Evolutionary conservation across 2,888 invertebrate genomes (phyloP).

Genomic region (Tetragnatha montana): DNA sequence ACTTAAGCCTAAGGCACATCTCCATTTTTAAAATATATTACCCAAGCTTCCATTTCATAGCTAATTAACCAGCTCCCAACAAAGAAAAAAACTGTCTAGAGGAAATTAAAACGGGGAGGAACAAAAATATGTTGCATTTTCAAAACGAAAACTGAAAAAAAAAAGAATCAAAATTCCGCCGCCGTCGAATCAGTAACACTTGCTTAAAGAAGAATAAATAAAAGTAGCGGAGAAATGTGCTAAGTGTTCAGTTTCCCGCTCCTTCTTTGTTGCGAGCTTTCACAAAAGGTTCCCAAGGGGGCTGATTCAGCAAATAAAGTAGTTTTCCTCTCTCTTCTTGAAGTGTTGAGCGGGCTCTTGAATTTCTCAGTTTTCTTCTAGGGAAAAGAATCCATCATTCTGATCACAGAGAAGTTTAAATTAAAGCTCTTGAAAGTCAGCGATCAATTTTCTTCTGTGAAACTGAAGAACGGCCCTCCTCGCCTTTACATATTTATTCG

Average conservation of each 20-base stretch:
- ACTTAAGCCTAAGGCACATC: not conserved
- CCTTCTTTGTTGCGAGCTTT: conserved; percentile 25
- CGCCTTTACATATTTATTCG: conserved; percentile 2
- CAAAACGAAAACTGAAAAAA: not conserved
- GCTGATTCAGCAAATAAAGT: conserved; percentile 61
- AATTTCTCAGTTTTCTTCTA: conserved; percentile 28
- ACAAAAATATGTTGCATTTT: conserved; percentile 1
- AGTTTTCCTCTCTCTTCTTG: not conserved
- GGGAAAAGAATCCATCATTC: conserved; percentile 28
- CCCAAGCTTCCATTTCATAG: not conserved
- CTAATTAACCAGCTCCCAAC: not conserved
- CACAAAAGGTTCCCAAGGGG: conserved; percentile 23
- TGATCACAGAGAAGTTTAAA: conserved; percentile 42
- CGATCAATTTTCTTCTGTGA: conserved; percentile 11
- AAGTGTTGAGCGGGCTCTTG: conserved; percentile 21
- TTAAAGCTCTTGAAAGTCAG: conserved; percentile 12
- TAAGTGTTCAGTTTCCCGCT: conserved; percentile 55
- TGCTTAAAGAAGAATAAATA: conserved; percentile 49
- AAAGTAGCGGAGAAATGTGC: conserved; percentile 47
- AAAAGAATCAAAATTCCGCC: conserved; percentile 33
- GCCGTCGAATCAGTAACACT: conserved; percentile 42
- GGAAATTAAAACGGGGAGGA: not conserved
- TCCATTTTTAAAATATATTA: not conserved
- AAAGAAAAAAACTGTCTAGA: not conserved
- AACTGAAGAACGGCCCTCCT: conserved; percentile 1